phyloP scores from a whole-genome alignment of 2,888 invertebrate species.

The Athetis lepigone region DNA sequence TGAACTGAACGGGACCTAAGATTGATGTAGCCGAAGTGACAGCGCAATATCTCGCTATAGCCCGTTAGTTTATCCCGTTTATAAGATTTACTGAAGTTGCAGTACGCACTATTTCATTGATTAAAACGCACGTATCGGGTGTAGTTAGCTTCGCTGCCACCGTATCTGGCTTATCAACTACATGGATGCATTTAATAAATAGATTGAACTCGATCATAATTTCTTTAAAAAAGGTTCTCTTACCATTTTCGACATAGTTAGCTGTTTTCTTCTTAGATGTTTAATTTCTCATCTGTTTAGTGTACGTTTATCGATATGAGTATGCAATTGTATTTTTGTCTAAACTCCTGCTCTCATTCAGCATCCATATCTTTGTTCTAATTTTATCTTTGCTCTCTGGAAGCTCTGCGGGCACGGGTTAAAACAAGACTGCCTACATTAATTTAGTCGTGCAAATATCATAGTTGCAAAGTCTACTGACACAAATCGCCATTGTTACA shows the following conservation, averaged over 20 bases:
- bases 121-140: constrained; percentile 35
- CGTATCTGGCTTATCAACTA: background rate
- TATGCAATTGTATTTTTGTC: constrained; percentile 12
- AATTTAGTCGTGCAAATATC: constrained; percentile 22
- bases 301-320: constrained; percentile 9
- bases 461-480: constrained; percentile 15
- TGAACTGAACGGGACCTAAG: constrained; percentile 42
- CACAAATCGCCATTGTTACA: constrained; percentile 21
- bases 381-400: constrained; percentile 35
- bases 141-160: constrained; percentile 2
- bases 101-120: constrained; percentile 35
- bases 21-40: constrained; percentile 51
- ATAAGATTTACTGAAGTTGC: constrained; percentile 43
- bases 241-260: no score
- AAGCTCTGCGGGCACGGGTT: constrained; percentile 19
- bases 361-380: constrained; percentile 15
- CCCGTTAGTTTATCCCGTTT: constrained; percentile 57
- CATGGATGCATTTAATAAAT: background rate
- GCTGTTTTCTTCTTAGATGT: no score
- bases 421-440: constrained; percentile 18
- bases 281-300: background rate
- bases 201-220: background rate
- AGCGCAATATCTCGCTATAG: constrained; percentile 40
- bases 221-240: no score
- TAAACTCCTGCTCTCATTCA: constrained; percentile 12